Evolutionary conservation across 2,888 invertebrate genomes (phyloP).

Genomic region (Reticulitermes lucifugus): DNA sequence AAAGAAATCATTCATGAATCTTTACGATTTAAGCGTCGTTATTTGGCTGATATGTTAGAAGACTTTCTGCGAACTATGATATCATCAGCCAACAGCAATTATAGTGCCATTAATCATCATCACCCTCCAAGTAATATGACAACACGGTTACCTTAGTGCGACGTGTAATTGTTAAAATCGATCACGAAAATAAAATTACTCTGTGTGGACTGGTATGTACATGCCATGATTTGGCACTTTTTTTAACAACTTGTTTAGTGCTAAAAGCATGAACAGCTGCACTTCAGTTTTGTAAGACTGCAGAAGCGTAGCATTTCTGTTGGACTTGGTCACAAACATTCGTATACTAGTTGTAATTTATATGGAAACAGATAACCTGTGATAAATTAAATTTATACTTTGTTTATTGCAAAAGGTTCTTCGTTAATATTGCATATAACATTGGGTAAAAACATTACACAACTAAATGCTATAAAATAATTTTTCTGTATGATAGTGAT

Average conservation of each 20-base stretch:
- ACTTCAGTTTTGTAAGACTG: constrained; percentile 5
- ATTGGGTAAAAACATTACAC: background rate
- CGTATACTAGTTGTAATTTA: background rate
- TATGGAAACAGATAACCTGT: background rate
- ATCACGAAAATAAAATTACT: background rate
- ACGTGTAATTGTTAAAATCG: background rate
- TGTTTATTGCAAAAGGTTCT: background rate
- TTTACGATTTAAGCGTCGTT: constrained; percentile 80
- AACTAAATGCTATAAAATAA: background rate
- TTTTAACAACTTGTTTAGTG: background rate
- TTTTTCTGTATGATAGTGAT: background rate
- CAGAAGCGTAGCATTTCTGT: background rate
- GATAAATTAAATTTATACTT: background rate
- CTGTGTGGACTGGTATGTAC: background rate
- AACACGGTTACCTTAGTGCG: constrained; percentile 27
- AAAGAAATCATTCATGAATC: constrained; percentile 82
- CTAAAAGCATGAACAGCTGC: background rate
- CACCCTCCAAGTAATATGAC: constrained; percentile 33
- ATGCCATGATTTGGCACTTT: background rate
- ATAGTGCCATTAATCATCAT: constrained; percentile 19
- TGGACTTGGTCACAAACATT: constrained; percentile 7
- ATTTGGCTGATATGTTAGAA: constrained; percentile 75
- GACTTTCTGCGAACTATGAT: constrained; percentile 64
- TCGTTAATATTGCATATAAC: background rate
- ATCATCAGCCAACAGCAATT: constrained; percentile 22